Percentiles rank a stretch among this genome's conserved stretches.
phyloP scores from a whole-genome alignment of 1,140 invertebrate species.

The Orchestia grillus region DNA sequence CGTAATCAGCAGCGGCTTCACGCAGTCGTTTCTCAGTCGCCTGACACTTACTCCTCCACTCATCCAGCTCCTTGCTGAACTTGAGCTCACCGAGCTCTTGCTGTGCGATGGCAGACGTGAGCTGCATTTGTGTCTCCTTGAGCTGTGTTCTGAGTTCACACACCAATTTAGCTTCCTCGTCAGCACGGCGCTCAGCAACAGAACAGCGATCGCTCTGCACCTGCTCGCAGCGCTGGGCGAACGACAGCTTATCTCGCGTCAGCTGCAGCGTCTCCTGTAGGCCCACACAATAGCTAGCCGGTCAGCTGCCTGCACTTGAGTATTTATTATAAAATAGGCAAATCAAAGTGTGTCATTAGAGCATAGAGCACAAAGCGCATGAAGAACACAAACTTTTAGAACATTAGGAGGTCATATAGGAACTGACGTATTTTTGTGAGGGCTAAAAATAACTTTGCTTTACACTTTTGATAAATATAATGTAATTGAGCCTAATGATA shows the following conservation, averaged over 20 bases:
- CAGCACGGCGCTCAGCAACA: slow-evolving; percentile 46
- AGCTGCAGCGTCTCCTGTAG: slow-evolving; percentile 44
- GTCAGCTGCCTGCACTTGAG: neutral
- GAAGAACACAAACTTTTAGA: neutral
- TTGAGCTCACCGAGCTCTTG: slow-evolving; percentile 7
- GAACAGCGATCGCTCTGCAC: slow-evolving; percentile 50
- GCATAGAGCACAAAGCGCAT: neutral
- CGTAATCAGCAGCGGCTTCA: neutral
- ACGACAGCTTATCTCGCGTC: slow-evolving; percentile 42
- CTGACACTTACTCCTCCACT: slow-evolving; percentile 18
- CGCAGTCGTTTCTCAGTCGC: neutral
- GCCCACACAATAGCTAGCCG: too few relatives aligned
- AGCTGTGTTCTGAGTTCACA: slow-evolving; percentile 11
- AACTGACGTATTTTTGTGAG: neutral
- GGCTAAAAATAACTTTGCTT: neutral
- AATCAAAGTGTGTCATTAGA: neutral
- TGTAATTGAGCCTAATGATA: too few relatives aligned
- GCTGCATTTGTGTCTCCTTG: slow-evolving; percentile 15
- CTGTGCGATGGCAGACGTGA: neutral
- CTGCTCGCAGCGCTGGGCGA: slow-evolving; percentile 47
- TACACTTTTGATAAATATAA: too few relatives aligned
- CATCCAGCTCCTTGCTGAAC: slow-evolving; percentile 24
- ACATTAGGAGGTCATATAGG: neutral
- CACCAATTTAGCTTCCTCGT: slow-evolving; percentile 35
- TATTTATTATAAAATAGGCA: neutral